phyloP scores from a whole-genome alignment of 2,888 invertebrate species.

The Brachyopa scutellaris region DNA sequence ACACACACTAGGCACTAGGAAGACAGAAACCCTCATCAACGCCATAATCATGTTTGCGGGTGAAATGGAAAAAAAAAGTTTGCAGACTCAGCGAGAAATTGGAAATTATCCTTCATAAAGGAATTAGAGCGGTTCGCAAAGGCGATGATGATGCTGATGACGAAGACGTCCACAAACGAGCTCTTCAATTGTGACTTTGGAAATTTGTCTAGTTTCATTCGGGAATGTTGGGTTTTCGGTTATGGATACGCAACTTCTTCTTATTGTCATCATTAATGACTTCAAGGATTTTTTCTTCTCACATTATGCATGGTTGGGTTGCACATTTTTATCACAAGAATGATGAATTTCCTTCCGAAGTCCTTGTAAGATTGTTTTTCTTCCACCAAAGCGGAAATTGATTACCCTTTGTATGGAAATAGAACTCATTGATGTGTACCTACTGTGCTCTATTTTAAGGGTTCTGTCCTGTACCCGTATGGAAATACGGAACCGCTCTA shows the following conservation, averaged over 20 bases:
- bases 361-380: constrained; percentile 57
- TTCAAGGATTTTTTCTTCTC: constrained; percentile 32
- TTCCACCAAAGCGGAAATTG: no score
- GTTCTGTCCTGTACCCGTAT: no score
- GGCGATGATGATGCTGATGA: constrained; percentile 28
- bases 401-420: neutral
- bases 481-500: no score
- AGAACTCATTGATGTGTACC: no score
- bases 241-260: constrained; percentile 54
- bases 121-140: constrained; percentile 68
- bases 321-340: constrained; percentile 1
- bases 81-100: constrained; percentile 68
- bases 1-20: no score
- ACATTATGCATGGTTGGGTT: constrained; percentile 9
- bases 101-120: constrained; percentile 69
- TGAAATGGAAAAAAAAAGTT: constrained; percentile 1
- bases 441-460: no score
- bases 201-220: constrained; percentile 59
- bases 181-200: constrained; percentile 70
- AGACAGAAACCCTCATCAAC: constrained; percentile 5
- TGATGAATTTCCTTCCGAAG: constrained; percentile 34
- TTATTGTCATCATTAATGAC: constrained; percentile 61
- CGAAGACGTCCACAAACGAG: constrained; percentile 57
- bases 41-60: constrained; percentile 54
- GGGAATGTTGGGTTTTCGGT: constrained; percentile 35